A percentile compares a stretch with the other conserved stretches of the same genome.
Evolutionary conservation across 2,888 invertebrate genomes (phyloP).

Genomic region (Leptopilina syphax): DNA sequence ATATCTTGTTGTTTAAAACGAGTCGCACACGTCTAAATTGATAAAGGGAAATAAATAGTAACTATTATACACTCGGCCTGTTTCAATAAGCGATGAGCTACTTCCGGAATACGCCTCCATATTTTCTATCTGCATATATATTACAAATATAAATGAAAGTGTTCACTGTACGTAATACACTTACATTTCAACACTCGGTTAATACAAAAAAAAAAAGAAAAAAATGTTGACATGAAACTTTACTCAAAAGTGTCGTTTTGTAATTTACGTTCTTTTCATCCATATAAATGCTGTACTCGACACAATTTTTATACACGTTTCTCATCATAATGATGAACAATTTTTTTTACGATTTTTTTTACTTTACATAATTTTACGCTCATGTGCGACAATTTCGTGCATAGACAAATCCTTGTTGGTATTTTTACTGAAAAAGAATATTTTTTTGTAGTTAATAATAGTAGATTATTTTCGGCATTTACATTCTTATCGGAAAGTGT

Average conservation of each 20-base stretch:
- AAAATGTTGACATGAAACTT: not conserved
- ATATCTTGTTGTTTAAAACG: conserved; percentile 63
- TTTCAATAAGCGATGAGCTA: conserved; percentile 16
- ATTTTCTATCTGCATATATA: conserved; percentile 16
- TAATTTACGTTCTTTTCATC: not conserved
- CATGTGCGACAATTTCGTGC: no score
- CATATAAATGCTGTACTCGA: no score
- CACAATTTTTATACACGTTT: no score
- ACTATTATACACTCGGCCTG: conserved; percentile 40
- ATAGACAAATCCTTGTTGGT: no score
- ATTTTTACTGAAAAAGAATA: no score
- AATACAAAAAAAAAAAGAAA: not conserved
- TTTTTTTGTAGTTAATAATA: no score
- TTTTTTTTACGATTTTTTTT: no score
- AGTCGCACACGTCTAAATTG: conserved; percentile 62
- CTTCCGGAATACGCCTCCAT: conserved; percentile 29
- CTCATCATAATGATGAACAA: no score
- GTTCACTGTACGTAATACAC: not conserved
- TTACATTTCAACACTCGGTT: not conserved
- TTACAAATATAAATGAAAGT: not conserved
- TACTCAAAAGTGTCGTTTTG: conserved; percentile 5
- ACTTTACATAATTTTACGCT: no score
- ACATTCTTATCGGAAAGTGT: no score
- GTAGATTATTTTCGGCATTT: no score
- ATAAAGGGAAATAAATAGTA: conserved; percentile 58